A percentile compares a stretch with the other conserved stretches of the same genome.
Evolutionary conservation across 2,888 invertebrate species (phyloP).

Genomic region (Apamea anceps): DNA sequence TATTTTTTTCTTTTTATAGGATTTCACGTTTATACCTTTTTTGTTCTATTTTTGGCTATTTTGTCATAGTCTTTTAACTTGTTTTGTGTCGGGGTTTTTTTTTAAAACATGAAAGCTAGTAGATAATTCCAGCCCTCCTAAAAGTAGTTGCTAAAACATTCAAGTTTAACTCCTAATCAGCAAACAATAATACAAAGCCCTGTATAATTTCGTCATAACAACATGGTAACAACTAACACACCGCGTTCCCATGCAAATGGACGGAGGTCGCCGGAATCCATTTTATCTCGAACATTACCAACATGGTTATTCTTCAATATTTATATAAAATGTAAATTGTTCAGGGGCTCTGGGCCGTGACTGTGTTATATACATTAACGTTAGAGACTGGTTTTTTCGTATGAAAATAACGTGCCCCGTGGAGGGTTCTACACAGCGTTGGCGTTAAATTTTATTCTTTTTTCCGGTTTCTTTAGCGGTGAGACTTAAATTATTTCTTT

Average conservation of each 20-base stretch:
- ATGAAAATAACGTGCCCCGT: constrained; percentile 74
- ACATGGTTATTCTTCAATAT: constrained; percentile 78
- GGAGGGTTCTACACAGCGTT: constrained; percentile 67
- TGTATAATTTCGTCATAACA: constrained; percentile 37
- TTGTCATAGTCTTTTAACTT: too few species aligned
- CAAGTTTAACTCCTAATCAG: constrained; percentile 2
- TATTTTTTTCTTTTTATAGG: too few species aligned
- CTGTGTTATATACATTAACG: constrained; percentile 65
- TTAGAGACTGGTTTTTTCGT: constrained; percentile 73
- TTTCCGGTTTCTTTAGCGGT: constrained; percentile 48
- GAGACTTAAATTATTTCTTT: constrained; percentile 19
- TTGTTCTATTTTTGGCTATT: too few species aligned
- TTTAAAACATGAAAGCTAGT: neutral
- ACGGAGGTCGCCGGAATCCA: constrained; percentile 65
- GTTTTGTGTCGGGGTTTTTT: too few species aligned
- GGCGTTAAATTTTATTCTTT: constrained; percentile 71
- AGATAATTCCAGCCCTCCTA: neutral
- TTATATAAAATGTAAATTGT: constrained; percentile 84
- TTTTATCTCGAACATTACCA: constrained; percentile 71
- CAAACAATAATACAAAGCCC: constrained; percentile 8
- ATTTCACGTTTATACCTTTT: too few species aligned
- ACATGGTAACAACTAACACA: constrained; percentile 38
- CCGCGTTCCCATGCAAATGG: constrained; percentile 48
- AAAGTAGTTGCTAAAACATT: constrained; percentile 2
- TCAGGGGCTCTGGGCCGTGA: constrained; percentile 76